A percentile compares a stretch with the other conserved stretches of the same genome.
Conservation (phyloP, 1,140 invertebrate species). For the Drosophila saltans region DNA sequence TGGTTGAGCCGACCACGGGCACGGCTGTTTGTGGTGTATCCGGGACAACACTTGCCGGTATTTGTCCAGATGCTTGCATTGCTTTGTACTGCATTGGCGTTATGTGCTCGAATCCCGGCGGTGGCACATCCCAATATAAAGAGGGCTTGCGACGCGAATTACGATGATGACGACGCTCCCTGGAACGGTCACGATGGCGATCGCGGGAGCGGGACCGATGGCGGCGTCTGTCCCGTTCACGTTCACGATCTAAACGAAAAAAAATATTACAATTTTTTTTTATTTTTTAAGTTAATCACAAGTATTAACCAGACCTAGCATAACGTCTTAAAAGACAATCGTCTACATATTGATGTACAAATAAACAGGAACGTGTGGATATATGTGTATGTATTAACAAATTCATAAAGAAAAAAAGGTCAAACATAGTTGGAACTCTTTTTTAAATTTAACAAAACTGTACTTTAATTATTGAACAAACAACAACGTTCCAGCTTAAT, state of each 20-base stretch:
- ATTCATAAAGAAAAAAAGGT: too few relatives aligned
- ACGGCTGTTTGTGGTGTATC: constrained; percentile 96
- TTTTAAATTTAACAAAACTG: background rate
- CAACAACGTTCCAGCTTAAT: background rate
- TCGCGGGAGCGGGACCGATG: constrained; percentile 71
- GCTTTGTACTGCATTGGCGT: constrained; percentile 95
- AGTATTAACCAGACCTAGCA: too few relatives aligned
- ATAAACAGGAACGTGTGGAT: too few relatives aligned
- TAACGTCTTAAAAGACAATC: too few relatives aligned
- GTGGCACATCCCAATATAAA: constrained; percentile 99
- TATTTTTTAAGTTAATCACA: background rate
- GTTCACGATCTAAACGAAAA: constrained; percentile 54
- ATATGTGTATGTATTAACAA: too few relatives aligned
- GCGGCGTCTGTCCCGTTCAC: constrained; percentile 66
- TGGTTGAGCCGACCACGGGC: constrained; percentile 98
- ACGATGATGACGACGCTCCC: constrained; percentile 68
- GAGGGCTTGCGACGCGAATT: constrained; percentile 91
- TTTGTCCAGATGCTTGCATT: constrained; percentile 96
- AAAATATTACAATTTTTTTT: background rate
- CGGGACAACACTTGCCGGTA: constrained; percentile 95
- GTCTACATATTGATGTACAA: too few relatives aligned
- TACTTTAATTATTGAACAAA: background rate
- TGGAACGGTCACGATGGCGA: constrained; percentile 65
- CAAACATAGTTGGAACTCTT: background rate
- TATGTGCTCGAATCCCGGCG: constrained; percentile 98